Percentiles rank a stretch among this genome's conserved stretches.
Evolutionary conservation across 2,113 vertebrate genomes (phyloP).

Genomic region (Malaclemys terrapin): DNA sequence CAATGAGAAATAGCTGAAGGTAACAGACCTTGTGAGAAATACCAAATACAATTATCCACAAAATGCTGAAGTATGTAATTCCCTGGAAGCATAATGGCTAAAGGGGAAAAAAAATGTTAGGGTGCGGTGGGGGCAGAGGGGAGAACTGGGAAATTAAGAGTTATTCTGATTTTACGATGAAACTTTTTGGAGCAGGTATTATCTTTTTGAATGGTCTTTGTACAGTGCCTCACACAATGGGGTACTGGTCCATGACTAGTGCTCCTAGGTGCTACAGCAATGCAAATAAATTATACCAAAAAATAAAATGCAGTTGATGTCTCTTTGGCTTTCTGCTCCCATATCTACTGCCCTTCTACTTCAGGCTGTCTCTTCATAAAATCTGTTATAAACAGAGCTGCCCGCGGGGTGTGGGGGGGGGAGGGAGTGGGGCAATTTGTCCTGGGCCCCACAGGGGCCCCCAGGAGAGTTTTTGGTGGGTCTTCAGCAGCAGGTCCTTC

Average conservation of each 20-base stretch:
- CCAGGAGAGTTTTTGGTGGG: too few species aligned
- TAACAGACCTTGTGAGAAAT: neutral
- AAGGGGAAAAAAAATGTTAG: too few species aligned
- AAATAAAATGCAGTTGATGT: neutral
- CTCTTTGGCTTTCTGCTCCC: neutral
- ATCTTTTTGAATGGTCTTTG: neutral
- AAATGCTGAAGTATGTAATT: neutral
- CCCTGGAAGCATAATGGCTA: neutral
- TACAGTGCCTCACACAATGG: neutral
- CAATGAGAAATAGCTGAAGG: neutral
- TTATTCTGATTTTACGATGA: neutral
- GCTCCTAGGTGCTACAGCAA: neutral
- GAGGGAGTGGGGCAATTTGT: too few species aligned
- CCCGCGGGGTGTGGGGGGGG: too few species aligned
- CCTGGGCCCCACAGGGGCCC: too few species aligned
- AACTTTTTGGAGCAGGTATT: neutral
- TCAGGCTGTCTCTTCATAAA: neutral
- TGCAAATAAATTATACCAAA: neutral
- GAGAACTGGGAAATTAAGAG: neutral
- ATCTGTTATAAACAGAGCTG: neutral
- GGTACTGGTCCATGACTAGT: neutral
- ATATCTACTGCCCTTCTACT: accelerated
- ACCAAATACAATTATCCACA: neutral
- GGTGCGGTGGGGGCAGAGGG: neutral
- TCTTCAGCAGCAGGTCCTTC: too few species aligned